These are phyloP conservation scores for Scomberomorus guttatus DNA, from an alignment of 2,797 vertebrate genomes.

Conservation along the genomic window DNA sequence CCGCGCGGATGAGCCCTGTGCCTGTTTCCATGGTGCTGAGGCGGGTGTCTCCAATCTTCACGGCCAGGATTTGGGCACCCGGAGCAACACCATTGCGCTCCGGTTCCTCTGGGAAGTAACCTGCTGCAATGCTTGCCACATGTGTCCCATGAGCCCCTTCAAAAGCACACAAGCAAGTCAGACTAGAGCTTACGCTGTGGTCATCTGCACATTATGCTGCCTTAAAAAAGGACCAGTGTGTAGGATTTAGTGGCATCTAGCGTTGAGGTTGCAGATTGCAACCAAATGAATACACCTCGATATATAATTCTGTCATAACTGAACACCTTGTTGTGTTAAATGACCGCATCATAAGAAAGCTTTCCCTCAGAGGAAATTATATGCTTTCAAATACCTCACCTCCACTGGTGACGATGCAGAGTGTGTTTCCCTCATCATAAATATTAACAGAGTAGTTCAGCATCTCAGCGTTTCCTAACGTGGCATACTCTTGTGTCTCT, in stretches of 20 bases:
- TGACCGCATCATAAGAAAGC: background rate
- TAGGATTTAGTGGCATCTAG: too few species aligned
- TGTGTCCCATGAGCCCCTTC: conserved; percentile 98
- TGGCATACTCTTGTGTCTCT: conserved; percentile 94
- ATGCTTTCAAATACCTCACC: conserved; percentile 81
- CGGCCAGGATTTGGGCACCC: conserved; percentile 95
- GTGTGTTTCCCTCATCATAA: conserved; percentile 96
- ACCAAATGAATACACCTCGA: too few species aligned
- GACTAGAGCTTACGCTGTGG: background rate
- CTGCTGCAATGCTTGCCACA: conserved; percentile 97
- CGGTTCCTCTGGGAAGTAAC: conserved; percentile 96
- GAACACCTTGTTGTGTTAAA: background rate
- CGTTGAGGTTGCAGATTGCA: too few species aligned
- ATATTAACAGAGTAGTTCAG: conserved; percentile 97
- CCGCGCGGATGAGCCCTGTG: conserved; percentile 97
- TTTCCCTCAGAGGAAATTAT: background rate
- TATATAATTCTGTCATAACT: too few species aligned
- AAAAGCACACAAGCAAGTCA: conserved; percentile 31
- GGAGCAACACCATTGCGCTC: conserved; percentile 96
- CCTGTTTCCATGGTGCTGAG: conserved; percentile 99
- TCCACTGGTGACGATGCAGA: conserved; percentile 98
- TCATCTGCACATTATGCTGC: background rate
- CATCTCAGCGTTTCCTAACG: conserved; percentile 96
- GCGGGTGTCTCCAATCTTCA: conserved; percentile 98
- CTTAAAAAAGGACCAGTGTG: too few species aligned